Conservation (phyloP, 2,888 invertebrate species). For the Cactoblastis cactorum region DNA sequence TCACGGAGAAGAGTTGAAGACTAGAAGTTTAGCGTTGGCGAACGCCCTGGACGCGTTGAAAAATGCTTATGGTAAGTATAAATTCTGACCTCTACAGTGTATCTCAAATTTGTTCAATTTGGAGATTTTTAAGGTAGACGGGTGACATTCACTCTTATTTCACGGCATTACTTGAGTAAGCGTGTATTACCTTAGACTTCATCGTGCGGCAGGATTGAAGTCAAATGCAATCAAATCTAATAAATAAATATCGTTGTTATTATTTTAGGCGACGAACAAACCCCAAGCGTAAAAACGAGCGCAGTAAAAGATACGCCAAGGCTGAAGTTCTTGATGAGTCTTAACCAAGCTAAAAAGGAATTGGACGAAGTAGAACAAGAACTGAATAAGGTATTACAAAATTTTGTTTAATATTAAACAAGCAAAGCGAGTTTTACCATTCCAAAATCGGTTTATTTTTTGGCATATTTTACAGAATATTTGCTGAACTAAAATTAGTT, state of each 20-base stretch:
- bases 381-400: slow-evolving; percentile 31
- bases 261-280: slow-evolving; percentile 9
- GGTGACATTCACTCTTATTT: no score
- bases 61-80: slow-evolving; percentile 32
- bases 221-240: neutral
- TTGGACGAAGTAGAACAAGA: slow-evolving; percentile 30
- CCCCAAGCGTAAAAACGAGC: neutral
- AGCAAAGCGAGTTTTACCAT: no score
- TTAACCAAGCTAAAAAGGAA: slow-evolving; percentile 29
- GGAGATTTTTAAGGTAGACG: no score
- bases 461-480: no score
- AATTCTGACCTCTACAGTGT: no score
- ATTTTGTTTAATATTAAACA: no score
- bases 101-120: no score
- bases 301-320: slow-evolving; percentile 27
- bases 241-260: neutral
- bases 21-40: slow-evolving; percentile 35
- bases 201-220: no score
- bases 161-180: no score
- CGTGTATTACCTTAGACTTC: no score
- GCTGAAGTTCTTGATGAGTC: slow-evolving; percentile 37
- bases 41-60: slow-evolving; percentile 49
- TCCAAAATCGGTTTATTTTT: no score
- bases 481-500: no score
- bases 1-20: slow-evolving; percentile 30